Conservation (phyloP, 2,797 vertebrate species). For the Acestrorhynchus altus region DNA sequence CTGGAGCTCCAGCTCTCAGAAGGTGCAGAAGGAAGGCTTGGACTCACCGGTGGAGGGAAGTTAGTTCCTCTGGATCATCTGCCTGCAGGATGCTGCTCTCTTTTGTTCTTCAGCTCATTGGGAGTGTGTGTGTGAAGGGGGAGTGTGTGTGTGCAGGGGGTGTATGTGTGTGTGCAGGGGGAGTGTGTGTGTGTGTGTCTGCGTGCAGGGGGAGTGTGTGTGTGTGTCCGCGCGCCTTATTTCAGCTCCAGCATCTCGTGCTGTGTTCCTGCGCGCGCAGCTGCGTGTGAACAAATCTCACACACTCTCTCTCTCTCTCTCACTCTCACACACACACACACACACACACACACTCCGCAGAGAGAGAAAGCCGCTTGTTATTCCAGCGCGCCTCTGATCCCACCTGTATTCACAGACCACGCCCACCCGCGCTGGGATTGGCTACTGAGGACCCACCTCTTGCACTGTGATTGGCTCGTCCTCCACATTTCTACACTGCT, state of each 20-base stretch:
- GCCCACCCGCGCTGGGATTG: neutral
- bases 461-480: too few relatives aligned
- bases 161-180: too few relatives aligned
- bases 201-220: neutral
- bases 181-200: too few relatives aligned
- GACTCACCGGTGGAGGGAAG: neutral
- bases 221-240: neutral
- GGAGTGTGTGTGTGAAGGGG: neutral
- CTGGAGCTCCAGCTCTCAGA: too few relatives aligned
- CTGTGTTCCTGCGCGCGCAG: neutral
- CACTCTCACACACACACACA: neutral
- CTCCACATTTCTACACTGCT: neutral
- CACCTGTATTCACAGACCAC: neutral
- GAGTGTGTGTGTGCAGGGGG: too few relatives aligned
- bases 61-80: constrained; percentile 15
- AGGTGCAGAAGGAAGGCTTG: neutral
- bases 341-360: neutral
- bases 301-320: too few relatives aligned
- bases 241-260: neutral
- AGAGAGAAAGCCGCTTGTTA: neutral
- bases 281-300: neutral
- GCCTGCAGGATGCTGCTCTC: neutral
- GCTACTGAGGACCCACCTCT: neutral
- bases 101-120: neutral
- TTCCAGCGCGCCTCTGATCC: neutral